These are phyloP conservation scores for Trigoniulus corallinus DNA, from an alignment of 1,140 invertebrate genomes.

Conservation along the genomic window DNA sequence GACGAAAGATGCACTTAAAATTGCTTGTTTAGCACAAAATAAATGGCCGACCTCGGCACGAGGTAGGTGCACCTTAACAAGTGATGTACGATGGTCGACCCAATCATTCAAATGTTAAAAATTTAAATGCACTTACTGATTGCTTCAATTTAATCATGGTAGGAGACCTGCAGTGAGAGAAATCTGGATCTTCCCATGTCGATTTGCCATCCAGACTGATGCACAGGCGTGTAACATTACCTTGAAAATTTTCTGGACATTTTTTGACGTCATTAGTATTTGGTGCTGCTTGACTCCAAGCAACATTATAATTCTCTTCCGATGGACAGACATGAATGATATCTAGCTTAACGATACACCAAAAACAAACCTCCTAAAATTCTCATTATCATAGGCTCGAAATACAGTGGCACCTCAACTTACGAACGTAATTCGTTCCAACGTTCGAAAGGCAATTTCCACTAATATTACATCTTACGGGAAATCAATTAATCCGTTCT, in stretches of 20 bases:
- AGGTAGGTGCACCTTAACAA: no score
- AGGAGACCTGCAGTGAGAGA: constrained; percentile 7
- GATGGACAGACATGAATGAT: constrained; percentile 4
- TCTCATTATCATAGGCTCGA: no score
- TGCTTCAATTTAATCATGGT: constrained; percentile 8
- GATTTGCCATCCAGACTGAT: constrained; percentile 5
- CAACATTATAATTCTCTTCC: constrained; percentile 11
- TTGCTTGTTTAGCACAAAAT: no score
- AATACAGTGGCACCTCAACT: no score
- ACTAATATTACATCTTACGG: no score
- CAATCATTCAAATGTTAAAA: not conserved
- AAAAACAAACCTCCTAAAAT: not conserved
- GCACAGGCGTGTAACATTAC: not conserved
- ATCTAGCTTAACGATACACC: constrained; percentile 1
- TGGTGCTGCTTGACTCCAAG: constrained; percentile 11
- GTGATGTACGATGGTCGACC: no score
- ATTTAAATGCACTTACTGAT: constrained; percentile 8
- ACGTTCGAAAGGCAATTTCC: no score
- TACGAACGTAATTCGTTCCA: no score
- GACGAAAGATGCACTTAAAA: no score
- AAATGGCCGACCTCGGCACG: no score
- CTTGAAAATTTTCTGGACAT: constrained; percentile 11
- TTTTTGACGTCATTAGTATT: constrained; percentile 12
- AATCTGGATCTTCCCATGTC: constrained; percentile 12
- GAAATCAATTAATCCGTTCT: no score